Percentiles rank a stretch among this genome's conserved stretches.
Conservation (phyloP, 37 sponge, comb jelly and placozoan genomes). For the Agelas oroides region DNA sequence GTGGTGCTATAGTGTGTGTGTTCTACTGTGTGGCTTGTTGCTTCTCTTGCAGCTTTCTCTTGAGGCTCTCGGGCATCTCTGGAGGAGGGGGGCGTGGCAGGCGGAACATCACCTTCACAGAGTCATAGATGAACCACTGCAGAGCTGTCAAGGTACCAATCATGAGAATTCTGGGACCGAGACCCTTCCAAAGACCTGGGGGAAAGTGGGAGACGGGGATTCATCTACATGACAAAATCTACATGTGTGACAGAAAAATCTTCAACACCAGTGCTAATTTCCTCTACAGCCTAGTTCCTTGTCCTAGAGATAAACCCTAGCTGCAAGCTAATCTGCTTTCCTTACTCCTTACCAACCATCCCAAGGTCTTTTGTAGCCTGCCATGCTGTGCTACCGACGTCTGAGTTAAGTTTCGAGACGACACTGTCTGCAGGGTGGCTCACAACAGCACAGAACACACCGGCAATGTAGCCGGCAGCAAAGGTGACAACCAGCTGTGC, state of each 20-base stretch:
- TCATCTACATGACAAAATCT: no score
- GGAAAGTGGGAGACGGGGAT: no score
- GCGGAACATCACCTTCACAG: slow-evolving; percentile 95
- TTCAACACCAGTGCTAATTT: no score
- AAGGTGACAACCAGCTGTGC: slow-evolving; percentile 98
- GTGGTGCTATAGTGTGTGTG: not conserved
- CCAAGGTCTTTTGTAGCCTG: slow-evolving; percentile 93
- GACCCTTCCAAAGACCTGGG: slow-evolving; percentile 97
- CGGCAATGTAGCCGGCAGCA: slow-evolving; percentile 99
- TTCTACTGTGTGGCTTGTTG: slow-evolving; percentile 17
- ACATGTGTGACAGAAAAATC: no score
- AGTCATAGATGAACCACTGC: slow-evolving; percentile 99
- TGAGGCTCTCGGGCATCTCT: slow-evolving; percentile 98
- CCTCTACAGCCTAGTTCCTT: no score
- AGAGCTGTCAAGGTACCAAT: slow-evolving; percentile 98
- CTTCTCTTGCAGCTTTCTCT: slow-evolving; percentile 79
- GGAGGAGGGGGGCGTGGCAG: slow-evolving; percentile 99
- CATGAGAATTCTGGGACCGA: slow-evolving; percentile 97
- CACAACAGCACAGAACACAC: slow-evolving; percentile 99
- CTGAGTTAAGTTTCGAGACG: slow-evolving; percentile 97
- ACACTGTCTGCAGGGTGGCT: slow-evolving; percentile 97
- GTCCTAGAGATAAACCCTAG: no score
- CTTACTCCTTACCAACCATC: slow-evolving; percentile 75
- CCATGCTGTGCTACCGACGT: slow-evolving; percentile 85
- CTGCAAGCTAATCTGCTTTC: no score